Percentiles rank a stretch among this genome's conserved stretches.
These are phyloP conservation scores for Schlechtendalia chinensis DNA, from an alignment of 1,140 invertebrate species.

Conservation along the genomic window DNA sequence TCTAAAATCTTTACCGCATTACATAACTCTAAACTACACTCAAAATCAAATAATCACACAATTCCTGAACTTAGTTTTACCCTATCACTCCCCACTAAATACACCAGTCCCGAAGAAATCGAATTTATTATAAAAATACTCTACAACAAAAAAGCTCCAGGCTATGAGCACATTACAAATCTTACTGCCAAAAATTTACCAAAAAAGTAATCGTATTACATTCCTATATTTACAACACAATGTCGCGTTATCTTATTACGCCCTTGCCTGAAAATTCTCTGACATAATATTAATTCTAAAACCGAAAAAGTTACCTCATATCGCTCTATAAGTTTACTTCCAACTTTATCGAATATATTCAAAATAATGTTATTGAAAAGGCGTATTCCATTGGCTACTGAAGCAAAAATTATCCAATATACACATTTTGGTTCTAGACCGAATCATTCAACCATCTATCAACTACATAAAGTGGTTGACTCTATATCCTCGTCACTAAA, in stretches of 20 bases:
- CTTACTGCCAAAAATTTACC: conserved; percentile 15
- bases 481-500: not conserved
- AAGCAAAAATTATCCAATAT: not conserved
- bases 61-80: not conserved
- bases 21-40: not conserved
- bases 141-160: conserved; percentile 25
- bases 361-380: too few species aligned
- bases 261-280: too few species aligned
- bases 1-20: not conserved
- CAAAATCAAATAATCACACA: not conserved
- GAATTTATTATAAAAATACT: conserved; percentile 4
- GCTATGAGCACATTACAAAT: conserved; percentile 12
- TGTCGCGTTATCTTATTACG: too few species aligned
- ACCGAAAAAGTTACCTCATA: too few species aligned
- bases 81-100: conserved; percentile 9
- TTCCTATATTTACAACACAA: too few species aligned
- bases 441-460: not conserved
- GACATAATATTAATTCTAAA: too few species aligned
- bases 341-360: too few species aligned
- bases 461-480: too few species aligned
- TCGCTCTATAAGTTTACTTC: too few species aligned
- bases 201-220: too few species aligned
- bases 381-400: not conserved
- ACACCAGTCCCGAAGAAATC: conserved; percentile 1
- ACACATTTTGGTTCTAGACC: not conserved